These are phyloP conservation scores for Amblyopsis rosae DNA, from an alignment of 2,113 vertebrate genomes.

Conservation along the genomic window DNA sequence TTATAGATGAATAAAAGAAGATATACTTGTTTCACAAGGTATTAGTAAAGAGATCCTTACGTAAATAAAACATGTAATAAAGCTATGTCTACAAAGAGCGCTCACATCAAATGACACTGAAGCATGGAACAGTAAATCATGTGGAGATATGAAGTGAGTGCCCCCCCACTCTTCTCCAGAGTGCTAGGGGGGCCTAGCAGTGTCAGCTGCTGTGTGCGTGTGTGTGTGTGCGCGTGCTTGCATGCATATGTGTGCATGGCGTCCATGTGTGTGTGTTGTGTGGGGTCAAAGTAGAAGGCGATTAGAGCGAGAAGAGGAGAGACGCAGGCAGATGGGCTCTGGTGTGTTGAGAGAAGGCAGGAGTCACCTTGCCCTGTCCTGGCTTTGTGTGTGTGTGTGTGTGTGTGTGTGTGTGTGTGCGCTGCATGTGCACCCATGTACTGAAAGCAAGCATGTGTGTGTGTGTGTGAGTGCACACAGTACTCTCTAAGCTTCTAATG, in stretches of 20 bases:
- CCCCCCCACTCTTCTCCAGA: no score
- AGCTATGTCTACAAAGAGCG: neutral
- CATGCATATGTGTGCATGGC: conserved; percentile 5
- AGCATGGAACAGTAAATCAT: conserved; percentile 34
- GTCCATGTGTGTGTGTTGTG: neutral
- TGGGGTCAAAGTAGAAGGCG: conserved; percentile 30
- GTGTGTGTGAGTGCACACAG: conserved; percentile 19
- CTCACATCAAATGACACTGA: conserved; percentile 31
- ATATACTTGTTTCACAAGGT: no score
- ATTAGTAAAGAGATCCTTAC: conserved; percentile 1
- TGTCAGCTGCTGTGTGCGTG: neutral
- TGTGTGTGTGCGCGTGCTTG: neutral
- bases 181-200: no score
- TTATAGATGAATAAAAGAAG: no score
- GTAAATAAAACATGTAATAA: conserved; percentile 4
- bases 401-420: conserved; percentile 2
- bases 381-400: conserved; percentile 13
- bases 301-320: conserved; percentile 41
- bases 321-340: conserved; percentile 65
- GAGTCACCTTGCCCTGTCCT: conserved; percentile 70
- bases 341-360: conserved; percentile 64
- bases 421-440: neutral
- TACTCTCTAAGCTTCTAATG: neutral
- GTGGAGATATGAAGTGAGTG: no score
- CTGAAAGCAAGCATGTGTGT: neutral